These are phyloP conservation scores for Mesocentrotus franciscanus DNA, from an alignment of 53 echinoderm and acorn worm genomes.

Conservation along the genomic window DNA sequence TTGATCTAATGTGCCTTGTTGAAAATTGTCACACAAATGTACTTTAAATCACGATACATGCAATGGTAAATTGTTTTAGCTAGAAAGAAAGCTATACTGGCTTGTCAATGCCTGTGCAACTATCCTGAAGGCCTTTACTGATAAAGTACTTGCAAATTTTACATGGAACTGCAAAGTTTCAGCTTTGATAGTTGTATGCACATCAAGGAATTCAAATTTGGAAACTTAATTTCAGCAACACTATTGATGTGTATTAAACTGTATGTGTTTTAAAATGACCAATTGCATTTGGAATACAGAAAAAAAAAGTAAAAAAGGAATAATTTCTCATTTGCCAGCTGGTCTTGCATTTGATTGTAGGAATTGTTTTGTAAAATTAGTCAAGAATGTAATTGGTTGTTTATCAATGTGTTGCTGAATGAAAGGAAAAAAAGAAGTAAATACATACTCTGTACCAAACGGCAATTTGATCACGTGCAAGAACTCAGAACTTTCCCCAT, in stretches of 20 bases:
- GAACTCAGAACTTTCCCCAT: constrained; percentile 15
- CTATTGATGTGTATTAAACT: background rate
- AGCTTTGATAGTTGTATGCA: too few relatives aligned
- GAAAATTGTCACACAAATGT: background rate
- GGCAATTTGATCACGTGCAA: constrained; percentile 35
- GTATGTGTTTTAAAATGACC: background rate
- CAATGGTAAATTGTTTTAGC: background rate
- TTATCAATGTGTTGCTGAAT: background rate
- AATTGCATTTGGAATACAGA: background rate
- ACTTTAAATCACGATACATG: background rate
- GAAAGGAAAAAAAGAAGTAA: background rate
- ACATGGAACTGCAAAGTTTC: background rate
- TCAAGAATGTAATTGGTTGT: constrained; percentile 8
- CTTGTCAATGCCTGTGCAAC: background rate
- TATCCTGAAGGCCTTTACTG: background rate
- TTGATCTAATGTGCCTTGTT: constrained; percentile 40
- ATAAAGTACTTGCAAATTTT: background rate
- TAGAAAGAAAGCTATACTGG: background rate
- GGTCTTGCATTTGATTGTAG: constrained; percentile 13
- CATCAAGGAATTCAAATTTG: background rate
- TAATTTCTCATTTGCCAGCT: constrained; percentile 19
- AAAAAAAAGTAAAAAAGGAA: background rate
- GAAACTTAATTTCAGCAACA: background rate
- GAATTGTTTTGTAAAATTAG: background rate
- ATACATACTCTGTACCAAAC: background rate